Base-by-base conservation (phyloP, 1,140 invertebrate species). In the Melitaea cinxia region DNA sequence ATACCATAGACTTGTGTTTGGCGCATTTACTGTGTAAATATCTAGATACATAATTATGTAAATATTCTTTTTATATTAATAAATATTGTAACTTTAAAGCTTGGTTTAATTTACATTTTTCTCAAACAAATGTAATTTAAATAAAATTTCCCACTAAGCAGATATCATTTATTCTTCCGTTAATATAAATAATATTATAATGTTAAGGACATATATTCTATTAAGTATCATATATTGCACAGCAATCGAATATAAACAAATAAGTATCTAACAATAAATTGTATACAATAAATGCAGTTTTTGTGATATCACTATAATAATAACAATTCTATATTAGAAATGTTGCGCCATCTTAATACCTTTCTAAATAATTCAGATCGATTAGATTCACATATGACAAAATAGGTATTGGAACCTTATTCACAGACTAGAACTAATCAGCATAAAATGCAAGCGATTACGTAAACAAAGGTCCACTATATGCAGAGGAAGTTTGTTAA, bases 1-100 rank as follows among this genome's bases (percentile, higher is more conserved):
- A 47, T 63, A 54, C 26, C 49, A 45, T 39, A 12, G 15, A 17
- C 30, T 33, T 62, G 54, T 64, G 47, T 68, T 70, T 37, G 14
- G 42, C 59, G 63, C 72, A 77, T 75, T 78, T 75, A 75, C 66
- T 68, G 15, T 73, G 73, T 78, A 78, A 78, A 75, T 75, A 55
- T 45, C 9, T 60, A 54, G 15, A 33, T 30, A 42, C 17, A 49
- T 24, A 52, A 53, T 55, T 37, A 24, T 67, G 65, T 67, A 67
- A 60, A 67, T 67, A 67, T 21, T 47, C 37, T 33, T 54, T 60
- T 52, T 15, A 47, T 42, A 53, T 15, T 9, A 42, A 62, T 24
- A 47, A 47, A 26, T 52, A 28, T 14, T 15, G 45, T 28, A 30
- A 14, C 15, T 12, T 15, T 15, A 9, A 12, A 14, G 14, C 14